phyloP scores from a whole-genome alignment of 2,797 vertebrate species.

The Periparus ater region DNA sequence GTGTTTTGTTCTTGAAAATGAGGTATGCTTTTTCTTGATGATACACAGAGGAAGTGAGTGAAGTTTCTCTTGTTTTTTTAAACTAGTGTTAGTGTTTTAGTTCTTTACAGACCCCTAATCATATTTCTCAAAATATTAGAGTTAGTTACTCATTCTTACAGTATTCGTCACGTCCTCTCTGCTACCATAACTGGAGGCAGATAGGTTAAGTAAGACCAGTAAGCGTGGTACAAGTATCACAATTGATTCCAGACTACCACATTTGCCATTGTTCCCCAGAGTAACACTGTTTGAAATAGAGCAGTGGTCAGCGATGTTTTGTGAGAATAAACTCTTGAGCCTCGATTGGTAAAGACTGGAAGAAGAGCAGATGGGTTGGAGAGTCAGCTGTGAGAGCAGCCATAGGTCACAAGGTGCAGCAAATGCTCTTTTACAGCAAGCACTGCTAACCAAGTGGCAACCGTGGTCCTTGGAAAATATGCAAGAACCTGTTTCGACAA shows the following conservation, averaged over 20 bases:
- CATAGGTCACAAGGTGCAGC: neutral
- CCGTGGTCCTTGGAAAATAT: neutral
- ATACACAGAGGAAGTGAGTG: neutral
- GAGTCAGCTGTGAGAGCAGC: neutral
- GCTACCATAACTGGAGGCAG: neutral
- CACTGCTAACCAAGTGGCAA: neutral
- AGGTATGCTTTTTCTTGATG: neutral
- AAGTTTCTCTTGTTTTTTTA: neutral
- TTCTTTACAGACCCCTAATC: neutral
- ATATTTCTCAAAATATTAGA: neutral
- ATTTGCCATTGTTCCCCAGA: neutral
- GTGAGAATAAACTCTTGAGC: neutral
- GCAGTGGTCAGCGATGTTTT: neutral
- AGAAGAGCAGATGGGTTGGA: neutral
- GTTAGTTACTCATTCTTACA: neutral
- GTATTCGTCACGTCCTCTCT: neutral
- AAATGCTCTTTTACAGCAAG: fast-evolving
- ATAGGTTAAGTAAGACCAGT: neutral
- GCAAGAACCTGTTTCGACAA: neutral
- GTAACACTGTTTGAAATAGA: neutral
- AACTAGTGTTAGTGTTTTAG: neutral
- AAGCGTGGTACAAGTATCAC: neutral
- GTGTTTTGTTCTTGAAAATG: neutral
- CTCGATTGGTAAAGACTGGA: neutral
- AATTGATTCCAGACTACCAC: neutral